Base-by-base conservation (phyloP, 1,140 invertebrate genomes). In the Dreissena rostriformis region DNA sequence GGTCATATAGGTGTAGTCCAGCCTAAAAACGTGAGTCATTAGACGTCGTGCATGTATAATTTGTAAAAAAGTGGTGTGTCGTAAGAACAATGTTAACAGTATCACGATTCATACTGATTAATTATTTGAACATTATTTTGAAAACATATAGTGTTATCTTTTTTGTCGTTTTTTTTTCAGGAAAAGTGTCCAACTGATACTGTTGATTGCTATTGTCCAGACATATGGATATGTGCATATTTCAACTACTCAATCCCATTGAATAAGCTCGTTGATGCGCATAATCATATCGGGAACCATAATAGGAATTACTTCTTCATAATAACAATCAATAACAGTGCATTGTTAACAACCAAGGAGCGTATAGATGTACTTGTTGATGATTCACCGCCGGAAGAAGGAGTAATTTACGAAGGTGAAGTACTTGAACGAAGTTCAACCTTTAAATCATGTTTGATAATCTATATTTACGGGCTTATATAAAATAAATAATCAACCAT, bases 281-380 rank as follows among this genome's bases (percentile, higher is more conserved):
- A 78, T n/a, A 82, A 81, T 4, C 53, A 88, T 74, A 70, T 51
- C 15, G 88, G 85, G 11, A 82, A 86, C 22, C 88, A 89, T 26
- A 85, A 88, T 73, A 71, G 87, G 12, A 55, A 72, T n/a, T 89
- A 87, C 67, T 83, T 26, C 61, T 81, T 87, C 74, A 67, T 76
- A 15, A 68, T 89, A 39, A 77, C 66, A 57, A 83, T 68, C 22
- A 87, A 76, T 22, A 89, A 89, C 63, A 74, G 49, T 6, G 88
- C 88, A 0, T 15, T n/a, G 6, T 78, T 89, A 19, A 26, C 24
- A 17, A 76, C 55, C 12, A 70, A 55, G 10, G 70, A 86, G 53
- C 52, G 67, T 28, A 12, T 86, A 0, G 70, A 85, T 39, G 82
- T 90, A 15, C 51, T 84, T 11, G 81, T 86, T 7, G 88, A 90